Evolutionary conservation across 2,888 invertebrate genomes (phyloP), one percentile per base, ranked within the genome.

Genomic region (Thymelicus acteon): DNA sequence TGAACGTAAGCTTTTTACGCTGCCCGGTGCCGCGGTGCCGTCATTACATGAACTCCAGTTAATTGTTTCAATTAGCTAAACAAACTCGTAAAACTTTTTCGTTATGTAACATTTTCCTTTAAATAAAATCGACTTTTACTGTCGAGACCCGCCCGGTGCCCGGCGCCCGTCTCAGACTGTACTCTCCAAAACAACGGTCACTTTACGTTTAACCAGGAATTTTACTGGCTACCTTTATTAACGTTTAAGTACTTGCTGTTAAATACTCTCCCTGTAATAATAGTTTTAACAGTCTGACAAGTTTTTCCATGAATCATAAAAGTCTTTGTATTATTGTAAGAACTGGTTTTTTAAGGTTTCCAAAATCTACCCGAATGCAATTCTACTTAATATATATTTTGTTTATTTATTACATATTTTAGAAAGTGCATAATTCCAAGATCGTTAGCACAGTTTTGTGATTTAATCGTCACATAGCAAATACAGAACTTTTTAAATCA

Each of bases 1-100:
- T 73, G 80, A 80, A 78, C 75, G 79, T 78, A 75, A 79, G 78
- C 78, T 80, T 82, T 75, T 77, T 74, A 74, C 75, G 72, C 60
- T 66, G 70, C 76, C 31, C 73, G 73, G 77, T 84, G 81, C 79
- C 80, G 82, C 73, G 73, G 77, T 84, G 81, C 79, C 80, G 82
- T 83, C 83, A 83, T 83, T 81, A 82, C 80, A 79, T 78, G 79
- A 79, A 82, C 78, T 77, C 72, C 72, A 72, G 79, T 78, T 85
- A 85, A 87, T 85, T 87, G 85, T 86, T 86, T 85, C 83, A 88
- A 87, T 88, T 87, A 87, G 85, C 82, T 86, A 82, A 83, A 82
- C 82, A 78, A 78, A 74, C 72, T 75, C 76, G 72, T 78, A 75
- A 74, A 81, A 79, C 75, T 77, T 75, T 60, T 73, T 74, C 73